Evolutionary conservation across 1,140 invertebrate genomes (phyloP).

Genomic region (Dinoponera quadriceps): DNA sequence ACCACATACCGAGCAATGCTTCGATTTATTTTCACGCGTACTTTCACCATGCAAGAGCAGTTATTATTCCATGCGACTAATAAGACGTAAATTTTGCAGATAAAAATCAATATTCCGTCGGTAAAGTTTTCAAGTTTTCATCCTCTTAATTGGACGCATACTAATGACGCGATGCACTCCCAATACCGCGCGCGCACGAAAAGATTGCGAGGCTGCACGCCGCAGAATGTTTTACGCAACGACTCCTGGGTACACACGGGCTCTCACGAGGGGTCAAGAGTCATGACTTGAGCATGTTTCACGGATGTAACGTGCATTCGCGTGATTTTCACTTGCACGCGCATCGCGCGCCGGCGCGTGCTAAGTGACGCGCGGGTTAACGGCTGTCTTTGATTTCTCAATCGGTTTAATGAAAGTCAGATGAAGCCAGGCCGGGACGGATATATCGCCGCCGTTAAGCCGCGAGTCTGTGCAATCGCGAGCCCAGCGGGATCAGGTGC

Average conservation of each 20-base stretch:
- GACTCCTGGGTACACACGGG: too few species aligned
- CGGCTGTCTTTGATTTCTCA: slow-evolving; percentile 49
- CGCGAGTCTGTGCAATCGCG: slow-evolving; percentile 63
- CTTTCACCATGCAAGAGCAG: too few species aligned
- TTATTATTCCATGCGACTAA: too few species aligned
- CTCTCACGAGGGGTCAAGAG: too few species aligned
- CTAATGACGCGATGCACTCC: slow-evolving; percentile 30
- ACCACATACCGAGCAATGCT: too few species aligned
- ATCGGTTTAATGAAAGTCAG: slow-evolving; percentile 54
- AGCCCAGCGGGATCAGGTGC: slow-evolving; percentile 63
- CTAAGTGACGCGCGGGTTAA: slow-evolving; percentile 7
- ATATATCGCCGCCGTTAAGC: slow-evolving; percentile 53
- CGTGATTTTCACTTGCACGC: slow-evolving; percentile 1
- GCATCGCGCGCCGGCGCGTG: neutral
- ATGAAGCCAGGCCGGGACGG: slow-evolving; percentile 15
- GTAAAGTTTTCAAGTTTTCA: too few species aligned
- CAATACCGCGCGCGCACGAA: slow-evolving; percentile 16
- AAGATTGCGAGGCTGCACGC: neutral
- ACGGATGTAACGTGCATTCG: too few species aligned
- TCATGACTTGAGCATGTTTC: too few species aligned
- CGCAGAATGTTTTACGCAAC: neutral
- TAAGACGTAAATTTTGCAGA: too few species aligned
- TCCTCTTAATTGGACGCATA: slow-evolving; percentile 56
- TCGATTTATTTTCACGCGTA: too few species aligned
- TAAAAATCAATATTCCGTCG: too few species aligned